A percentile compares a stretch with the other conserved stretches of the same genome.
These are phyloP conservation scores for Lethocerus indicus DNA, from an alignment of 1,140 invertebrate species.

Conservation along the genomic window DNA sequence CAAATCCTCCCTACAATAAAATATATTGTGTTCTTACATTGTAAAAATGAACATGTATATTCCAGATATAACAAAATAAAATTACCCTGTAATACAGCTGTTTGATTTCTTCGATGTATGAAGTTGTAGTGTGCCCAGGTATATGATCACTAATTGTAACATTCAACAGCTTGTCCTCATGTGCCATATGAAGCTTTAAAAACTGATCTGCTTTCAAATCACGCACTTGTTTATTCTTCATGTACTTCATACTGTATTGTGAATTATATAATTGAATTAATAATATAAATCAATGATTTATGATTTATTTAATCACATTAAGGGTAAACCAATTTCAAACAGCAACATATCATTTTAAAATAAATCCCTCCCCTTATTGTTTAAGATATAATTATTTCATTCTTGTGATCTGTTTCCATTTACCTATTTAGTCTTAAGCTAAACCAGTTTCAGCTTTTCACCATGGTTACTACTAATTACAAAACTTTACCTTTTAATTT, in stretches of 20 bases:
- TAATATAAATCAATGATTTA: slow-evolving; percentile 1
- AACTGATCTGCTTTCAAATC: slow-evolving; percentile 84
- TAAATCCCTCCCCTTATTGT: not conserved
- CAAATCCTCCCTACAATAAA: too few relatives aligned
- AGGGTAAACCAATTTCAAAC: too few relatives aligned
- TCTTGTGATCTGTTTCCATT: too few relatives aligned
- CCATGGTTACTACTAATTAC: too few relatives aligned
- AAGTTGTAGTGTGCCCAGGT: slow-evolving; percentile 38
- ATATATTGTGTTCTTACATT: too few relatives aligned
- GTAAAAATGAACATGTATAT: not conserved
- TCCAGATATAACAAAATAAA: too few relatives aligned
- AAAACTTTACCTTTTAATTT: too few relatives aligned
- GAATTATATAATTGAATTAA: slow-evolving; percentile 10
- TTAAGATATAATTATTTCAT: too few relatives aligned
- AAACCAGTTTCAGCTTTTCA: too few relatives aligned
- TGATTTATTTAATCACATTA: too few relatives aligned
- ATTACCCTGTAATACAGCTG: slow-evolving; percentile 65
- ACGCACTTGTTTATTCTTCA: slow-evolving; percentile 86
- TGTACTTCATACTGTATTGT: slow-evolving; percentile 65
- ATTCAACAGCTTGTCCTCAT: slow-evolving; percentile 70
- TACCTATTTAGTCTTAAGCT: too few relatives aligned
- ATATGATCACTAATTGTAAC: slow-evolving; percentile 56
- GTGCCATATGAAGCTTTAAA: slow-evolving; percentile 64
- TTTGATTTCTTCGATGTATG: slow-evolving; percentile 82
- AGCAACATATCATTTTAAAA: not conserved